These are phyloP conservation scores for Morus bassanus DNA, from an alignment of 2,797 vertebrate species.

Conservation along the genomic window DNA sequence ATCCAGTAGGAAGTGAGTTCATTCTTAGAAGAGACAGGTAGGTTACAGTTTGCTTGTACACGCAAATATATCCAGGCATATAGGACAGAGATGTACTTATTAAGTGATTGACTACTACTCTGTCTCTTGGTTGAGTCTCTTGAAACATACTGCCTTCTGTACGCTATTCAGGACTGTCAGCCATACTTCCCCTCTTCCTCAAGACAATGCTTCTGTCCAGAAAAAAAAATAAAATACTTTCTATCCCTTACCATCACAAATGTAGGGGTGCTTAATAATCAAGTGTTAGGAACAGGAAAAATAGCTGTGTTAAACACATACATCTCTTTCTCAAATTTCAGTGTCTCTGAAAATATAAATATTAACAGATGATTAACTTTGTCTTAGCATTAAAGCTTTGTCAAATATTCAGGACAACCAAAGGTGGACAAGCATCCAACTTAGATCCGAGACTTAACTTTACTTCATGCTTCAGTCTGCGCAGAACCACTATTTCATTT, in stretches of 20 bases:
- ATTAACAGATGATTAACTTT: not conserved
- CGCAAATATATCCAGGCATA: not conserved
- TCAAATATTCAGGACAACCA: not conserved
- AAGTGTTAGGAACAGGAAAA: not conserved
- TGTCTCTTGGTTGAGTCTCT: not conserved
- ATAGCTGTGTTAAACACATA: not conserved
- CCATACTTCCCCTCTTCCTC: not conserved
- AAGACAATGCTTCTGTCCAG: not conserved
- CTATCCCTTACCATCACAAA: not conserved
- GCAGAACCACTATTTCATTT: not conserved
- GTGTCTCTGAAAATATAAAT: not conserved
- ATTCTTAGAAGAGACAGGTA: not conserved
- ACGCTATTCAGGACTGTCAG: not conserved
- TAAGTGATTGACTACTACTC: not conserved
- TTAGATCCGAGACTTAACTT: not conserved
- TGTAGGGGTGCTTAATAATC: not conserved
- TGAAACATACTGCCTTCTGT: not conserved
- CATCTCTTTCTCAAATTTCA: not conserved
- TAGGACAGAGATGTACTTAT: not conserved
- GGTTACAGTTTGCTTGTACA: not conserved
- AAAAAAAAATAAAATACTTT: not conserved
- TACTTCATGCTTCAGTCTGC: not conserved
- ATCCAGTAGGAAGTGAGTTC: not conserved
- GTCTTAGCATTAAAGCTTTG: not conserved
- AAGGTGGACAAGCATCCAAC: not conserved